Conservation (phyloP, 2,113 vertebrate genomes). For the Rattus rattus region DNA sequence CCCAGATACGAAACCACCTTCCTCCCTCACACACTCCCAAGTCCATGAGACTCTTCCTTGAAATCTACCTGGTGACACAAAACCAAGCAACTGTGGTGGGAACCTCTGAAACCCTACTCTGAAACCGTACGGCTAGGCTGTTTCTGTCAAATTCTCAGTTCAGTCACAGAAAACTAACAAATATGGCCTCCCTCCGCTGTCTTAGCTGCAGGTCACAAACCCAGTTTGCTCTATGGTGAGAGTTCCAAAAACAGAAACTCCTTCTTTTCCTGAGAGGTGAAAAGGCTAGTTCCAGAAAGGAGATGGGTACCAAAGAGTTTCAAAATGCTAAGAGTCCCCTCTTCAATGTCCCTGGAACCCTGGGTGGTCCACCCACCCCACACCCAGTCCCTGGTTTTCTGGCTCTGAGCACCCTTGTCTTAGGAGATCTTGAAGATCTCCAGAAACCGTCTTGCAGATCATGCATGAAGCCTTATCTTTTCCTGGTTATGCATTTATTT, state of each 20-base stretch:
- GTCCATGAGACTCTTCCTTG: neutral
- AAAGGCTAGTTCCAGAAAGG: constrained; percentile 57
- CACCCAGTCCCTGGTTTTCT: constrained; percentile 53
- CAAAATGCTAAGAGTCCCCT: constrained; percentile 67
- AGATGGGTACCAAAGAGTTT: constrained; percentile 64
- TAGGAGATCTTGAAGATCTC: constrained; percentile 74
- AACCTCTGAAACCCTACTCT: neutral
- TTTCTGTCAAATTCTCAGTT: neutral
- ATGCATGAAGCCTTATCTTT: constrained; percentile 71
- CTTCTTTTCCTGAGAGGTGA: constrained; percentile 54
- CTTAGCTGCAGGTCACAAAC: neutral
- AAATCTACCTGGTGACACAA: neutral
- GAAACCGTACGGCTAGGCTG: neutral
- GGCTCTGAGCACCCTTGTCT: constrained; percentile 60
- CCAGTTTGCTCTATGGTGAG: constrained; percentile 40
- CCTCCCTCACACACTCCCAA: neutral
- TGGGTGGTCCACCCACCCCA: constrained; percentile 69
- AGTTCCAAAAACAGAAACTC: constrained; percentile 58
- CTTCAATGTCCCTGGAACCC: constrained; percentile 58
- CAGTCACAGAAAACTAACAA: neutral
- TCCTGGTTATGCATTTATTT: constrained; percentile 61
- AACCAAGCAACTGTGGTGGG: neutral
- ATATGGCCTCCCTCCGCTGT: neutral
- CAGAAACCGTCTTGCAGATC: constrained; percentile 51
- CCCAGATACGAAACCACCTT: neutral